These are phyloP conservation scores for Trematocara unimaculatum DNA, from an alignment of 2,113 vertebrate genomes.

Conservation along the genomic window DNA sequence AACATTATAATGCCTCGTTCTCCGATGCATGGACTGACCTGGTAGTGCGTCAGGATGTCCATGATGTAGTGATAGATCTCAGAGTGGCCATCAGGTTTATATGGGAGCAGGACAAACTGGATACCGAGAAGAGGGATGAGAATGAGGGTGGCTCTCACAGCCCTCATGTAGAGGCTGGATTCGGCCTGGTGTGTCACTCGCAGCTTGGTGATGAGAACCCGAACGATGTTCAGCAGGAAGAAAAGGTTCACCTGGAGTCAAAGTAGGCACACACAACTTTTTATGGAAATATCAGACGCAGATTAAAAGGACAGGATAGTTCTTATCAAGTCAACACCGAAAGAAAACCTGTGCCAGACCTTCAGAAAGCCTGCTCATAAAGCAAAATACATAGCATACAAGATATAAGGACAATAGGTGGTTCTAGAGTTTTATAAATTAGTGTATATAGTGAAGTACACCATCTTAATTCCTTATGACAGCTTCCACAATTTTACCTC, in stretches of 20 bases:
- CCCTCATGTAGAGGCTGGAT: slow-evolving; percentile 96
- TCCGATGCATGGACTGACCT: slow-evolving; percentile 69
- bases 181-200: slow-evolving; percentile 94
- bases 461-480: neutral
- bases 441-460: neutral
- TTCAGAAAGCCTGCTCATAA: neutral
- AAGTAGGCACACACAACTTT: neutral
- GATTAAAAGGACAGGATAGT: neutral
- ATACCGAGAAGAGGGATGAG: slow-evolving; percentile 93
- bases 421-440: neutral
- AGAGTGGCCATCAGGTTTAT: slow-evolving; percentile 80
- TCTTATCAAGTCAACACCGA: neutral
- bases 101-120: slow-evolving; percentile 87
- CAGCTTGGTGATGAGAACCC: slow-evolving; percentile 94
- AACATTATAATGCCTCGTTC: neutral
- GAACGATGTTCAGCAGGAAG: slow-evolving; percentile 94
- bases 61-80: slow-evolving; percentile 89
- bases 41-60: slow-evolving; percentile 90
- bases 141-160: slow-evolving; percentile 92
- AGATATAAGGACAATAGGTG: neutral
- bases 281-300: neutral
- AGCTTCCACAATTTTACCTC: neutral
- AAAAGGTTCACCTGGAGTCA: slow-evolving; percentile 89
- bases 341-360: neutral
- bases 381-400: neutral